A percentile compares a stretch with the other conserved stretches of the same genome.
Conservation (phyloP, 2,888 invertebrate genomes). For the Hofmannophila pseudospretella region DNA sequence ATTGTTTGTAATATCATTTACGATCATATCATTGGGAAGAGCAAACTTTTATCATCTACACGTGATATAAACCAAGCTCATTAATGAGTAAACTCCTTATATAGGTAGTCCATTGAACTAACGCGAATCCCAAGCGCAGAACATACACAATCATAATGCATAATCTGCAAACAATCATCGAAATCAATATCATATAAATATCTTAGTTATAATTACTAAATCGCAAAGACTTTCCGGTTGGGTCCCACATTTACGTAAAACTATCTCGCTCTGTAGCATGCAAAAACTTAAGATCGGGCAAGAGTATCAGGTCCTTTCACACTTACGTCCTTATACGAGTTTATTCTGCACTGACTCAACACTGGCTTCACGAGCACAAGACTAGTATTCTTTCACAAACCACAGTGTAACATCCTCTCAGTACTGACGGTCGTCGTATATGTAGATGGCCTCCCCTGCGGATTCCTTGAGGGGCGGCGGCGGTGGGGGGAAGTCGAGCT, state of each 20-base stretch:
- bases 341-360: constrained; percentile 1
- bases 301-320: constrained; percentile 34
- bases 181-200: constrained; percentile 12
- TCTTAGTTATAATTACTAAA: constrained; percentile 22
- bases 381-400: constrained; percentile 30
- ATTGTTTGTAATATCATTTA: constrained; percentile 49
- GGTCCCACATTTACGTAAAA: constrained; percentile 54
- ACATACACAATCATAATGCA: neutral
- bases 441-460: constrained; percentile 81
- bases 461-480: constrained; percentile 79
- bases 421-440: constrained; percentile 70
- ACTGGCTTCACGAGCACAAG: constrained; percentile 16
- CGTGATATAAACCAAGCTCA: constrained; percentile 42
- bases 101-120: constrained; percentile 3
- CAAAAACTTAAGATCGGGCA: constrained; percentile 41
- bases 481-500: constrained; percentile 62
- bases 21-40: constrained; percentile 53
- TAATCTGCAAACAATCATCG: constrained; percentile 4
- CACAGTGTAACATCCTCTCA: constrained; percentile 30
- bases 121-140: neutral
- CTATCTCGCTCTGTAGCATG: constrained; percentile 35
- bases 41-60: constrained; percentile 38
- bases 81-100: constrained; percentile 12
- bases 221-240: constrained; percentile 47
- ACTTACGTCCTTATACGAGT: neutral